Evolutionary conservation across 2,888 invertebrate genomes (phyloP).

Genomic region (Lagria hirta): DNA sequence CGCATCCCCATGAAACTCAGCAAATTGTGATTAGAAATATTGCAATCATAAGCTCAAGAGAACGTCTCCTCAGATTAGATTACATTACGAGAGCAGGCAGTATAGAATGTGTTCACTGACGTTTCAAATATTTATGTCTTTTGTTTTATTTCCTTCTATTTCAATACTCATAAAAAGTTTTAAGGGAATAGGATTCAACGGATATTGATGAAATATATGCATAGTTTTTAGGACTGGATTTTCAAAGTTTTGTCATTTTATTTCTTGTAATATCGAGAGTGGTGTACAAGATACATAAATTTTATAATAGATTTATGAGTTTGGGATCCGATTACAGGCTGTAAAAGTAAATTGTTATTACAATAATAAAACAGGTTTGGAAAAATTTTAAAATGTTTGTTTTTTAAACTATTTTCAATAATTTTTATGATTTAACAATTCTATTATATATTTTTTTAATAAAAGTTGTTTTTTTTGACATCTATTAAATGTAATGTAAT

Average conservation of each 20-base stretch:
- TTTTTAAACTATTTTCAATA: too few relatives aligned
- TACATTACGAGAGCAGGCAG: constrained; percentile 32
- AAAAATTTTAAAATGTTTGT: too few relatives aligned
- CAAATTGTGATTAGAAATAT: constrained; percentile 44
- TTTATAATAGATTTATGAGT: too few relatives aligned
- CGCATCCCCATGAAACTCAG: constrained; percentile 34
- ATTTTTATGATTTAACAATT: too few relatives aligned
- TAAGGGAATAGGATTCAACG: constrained; percentile 34
- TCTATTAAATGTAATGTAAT: too few relatives aligned
- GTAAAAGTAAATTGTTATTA: too few relatives aligned
- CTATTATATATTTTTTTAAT: too few relatives aligned
- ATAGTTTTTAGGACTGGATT: constrained; percentile 19
- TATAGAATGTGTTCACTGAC: constrained; percentile 33
- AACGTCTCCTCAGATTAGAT: constrained; percentile 35
- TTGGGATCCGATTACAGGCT: too few relatives aligned
- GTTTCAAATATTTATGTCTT: constrained; percentile 41
- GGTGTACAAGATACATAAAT: too few relatives aligned
- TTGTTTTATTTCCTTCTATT: constrained; percentile 30
- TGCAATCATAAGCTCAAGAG: constrained; percentile 42
- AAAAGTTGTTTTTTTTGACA: too few relatives aligned
- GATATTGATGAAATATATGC: constrained; percentile 27
- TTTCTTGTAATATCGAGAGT: too few relatives aligned
- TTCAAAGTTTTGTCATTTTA: constrained; percentile 14
- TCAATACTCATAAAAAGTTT: constrained; percentile 35
- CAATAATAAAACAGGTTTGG: too few relatives aligned